phyloP scores from a whole-genome alignment of 2,797 vertebrate species.

The Austrolebias charrua region DNA sequence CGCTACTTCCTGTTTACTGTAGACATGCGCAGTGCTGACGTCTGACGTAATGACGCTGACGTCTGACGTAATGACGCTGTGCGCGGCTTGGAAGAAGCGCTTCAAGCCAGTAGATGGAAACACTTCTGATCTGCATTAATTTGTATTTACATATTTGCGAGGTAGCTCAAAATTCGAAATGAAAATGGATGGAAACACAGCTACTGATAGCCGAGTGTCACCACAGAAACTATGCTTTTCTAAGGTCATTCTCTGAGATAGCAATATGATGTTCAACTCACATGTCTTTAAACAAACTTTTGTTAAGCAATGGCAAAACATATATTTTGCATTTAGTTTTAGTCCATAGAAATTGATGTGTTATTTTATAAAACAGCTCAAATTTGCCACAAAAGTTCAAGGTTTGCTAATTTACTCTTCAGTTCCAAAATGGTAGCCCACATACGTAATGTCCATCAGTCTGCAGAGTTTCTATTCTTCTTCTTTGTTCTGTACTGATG shows the following conservation, averaged over 20 bases:
- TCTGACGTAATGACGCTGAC: too few species aligned
- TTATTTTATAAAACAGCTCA: not conserved
- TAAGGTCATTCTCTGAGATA: not conserved
- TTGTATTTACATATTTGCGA: too few species aligned
- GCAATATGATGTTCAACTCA: not conserved
- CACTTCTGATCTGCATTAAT: too few species aligned
- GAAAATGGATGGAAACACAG: too few species aligned
- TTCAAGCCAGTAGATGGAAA: too few species aligned
- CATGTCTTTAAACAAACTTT: not conserved
- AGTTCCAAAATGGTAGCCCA: not conserved
- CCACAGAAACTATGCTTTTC: conserved; percentile 2
- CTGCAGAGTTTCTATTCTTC: not conserved
- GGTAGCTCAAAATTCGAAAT: too few species aligned
- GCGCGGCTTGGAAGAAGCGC: too few species aligned
- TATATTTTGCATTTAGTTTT: not conserved
- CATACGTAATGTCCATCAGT: not conserved
- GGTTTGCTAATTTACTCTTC: not conserved
- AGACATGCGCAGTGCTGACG: too few species aligned
- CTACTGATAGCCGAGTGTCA: conserved; percentile 19
- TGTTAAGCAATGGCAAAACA: not conserved
- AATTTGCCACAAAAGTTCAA: not conserved
- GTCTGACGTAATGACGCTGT: too few species aligned
- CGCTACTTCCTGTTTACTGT: too few species aligned
- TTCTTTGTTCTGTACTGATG: not conserved
- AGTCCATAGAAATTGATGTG: not conserved